Base-by-base conservation (phyloP, 2,888 invertebrate species). In the Lasioglossum villosulum region DNA sequence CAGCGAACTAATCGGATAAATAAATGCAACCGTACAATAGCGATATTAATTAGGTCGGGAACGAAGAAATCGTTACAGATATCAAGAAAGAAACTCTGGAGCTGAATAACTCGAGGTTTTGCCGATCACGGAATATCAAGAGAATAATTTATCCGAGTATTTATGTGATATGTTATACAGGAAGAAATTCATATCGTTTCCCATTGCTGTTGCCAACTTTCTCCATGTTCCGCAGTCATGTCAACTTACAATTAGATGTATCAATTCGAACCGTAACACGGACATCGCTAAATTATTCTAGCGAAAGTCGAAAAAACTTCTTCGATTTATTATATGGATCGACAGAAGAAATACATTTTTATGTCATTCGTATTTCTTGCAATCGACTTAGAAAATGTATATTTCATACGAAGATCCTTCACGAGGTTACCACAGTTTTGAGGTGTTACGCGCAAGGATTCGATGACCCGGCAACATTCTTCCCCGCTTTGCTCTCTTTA, bases 381-480 rank as follows among this genome's bases (percentile, higher is more conserved):
- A 10, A n/a, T 52, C n/a, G 52, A 52, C 52, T 10, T 10, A 4
- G 56, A n/a, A n/a, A 56, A n/a, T n/a, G n/a, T 12, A 4, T n/a
- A 56, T n/a, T n/a, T 52, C 6, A 10, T n/a, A 52, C 10, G 4
- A 56, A n/a, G n/a, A 56, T 12, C 4, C 1, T 12, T 10, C 1
- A 12, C 12, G 30, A 2, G 27, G 30, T 63, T 30, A 30, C 6
- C 5, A 8, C 30, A 12, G 37, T 37, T 75, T 37, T 66, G 68
- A 82, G 81, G 86, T 88, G 88, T 90, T 79, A 79, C 75, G 4
- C 75, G 80, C 45, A 66, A 83, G 72, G 63, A 84, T 84, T 82
- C 82, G 81, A 78, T 75, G 75, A 82, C 83, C 75, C 78, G 82
- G 82, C 83, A 84, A 82, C 78, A 77, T 79, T 71, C 77, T 73